A percentile compares a stretch with the other conserved stretches of the same genome.
Evolutionary conservation across 2,888 invertebrate genomes (phyloP).

Genomic region (Crepidodera aurea): DNA sequence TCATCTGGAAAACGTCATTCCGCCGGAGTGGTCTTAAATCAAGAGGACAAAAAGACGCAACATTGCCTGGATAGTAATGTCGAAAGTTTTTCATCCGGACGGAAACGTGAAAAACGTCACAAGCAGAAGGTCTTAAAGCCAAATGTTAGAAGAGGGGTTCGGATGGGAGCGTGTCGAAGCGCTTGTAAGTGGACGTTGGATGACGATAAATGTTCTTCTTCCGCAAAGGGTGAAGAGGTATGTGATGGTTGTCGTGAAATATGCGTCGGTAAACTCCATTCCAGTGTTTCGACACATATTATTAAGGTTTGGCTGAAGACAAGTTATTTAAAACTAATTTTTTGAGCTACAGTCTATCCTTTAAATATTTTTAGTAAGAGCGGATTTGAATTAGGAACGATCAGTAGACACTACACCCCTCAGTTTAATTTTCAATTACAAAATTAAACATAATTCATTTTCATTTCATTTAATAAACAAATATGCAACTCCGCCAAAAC

Average conservation of each 20-base stretch:
- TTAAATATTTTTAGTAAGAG: too few relatives aligned
- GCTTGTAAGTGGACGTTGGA: constrained; percentile 22
- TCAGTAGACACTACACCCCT: too few relatives aligned
- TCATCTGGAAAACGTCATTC: constrained; percentile 27
- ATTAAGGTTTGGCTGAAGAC: too few relatives aligned
- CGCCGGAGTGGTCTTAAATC: constrained; percentile 15
- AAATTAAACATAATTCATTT: too few relatives aligned
- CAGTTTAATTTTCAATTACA: too few relatives aligned
- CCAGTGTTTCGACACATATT: constrained; percentile 3
- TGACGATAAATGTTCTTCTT: constrained; percentile 17
- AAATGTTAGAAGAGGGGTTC: constrained; percentile 10
- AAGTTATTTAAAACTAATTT: too few relatives aligned
- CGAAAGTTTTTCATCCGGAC: constrained; percentile 19
- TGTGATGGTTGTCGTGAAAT: constrained; percentile 15
- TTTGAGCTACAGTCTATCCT: too few relatives aligned
- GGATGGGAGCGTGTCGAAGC: constrained; percentile 13
- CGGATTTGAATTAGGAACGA: too few relatives aligned
- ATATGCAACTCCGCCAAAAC: too few relatives aligned
- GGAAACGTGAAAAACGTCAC: constrained; percentile 7
- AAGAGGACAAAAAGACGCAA: constrained; percentile 27
- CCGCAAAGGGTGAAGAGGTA: constrained; percentile 9
- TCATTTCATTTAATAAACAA: too few relatives aligned
- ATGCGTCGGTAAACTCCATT: background rate
- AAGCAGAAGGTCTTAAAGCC: constrained; percentile 19
- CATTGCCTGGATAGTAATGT: constrained; percentile 20